These are phyloP conservation scores for Cartodere bifasciata DNA, from an alignment of 2,888 invertebrate species.

Conservation along the genomic window DNA sequence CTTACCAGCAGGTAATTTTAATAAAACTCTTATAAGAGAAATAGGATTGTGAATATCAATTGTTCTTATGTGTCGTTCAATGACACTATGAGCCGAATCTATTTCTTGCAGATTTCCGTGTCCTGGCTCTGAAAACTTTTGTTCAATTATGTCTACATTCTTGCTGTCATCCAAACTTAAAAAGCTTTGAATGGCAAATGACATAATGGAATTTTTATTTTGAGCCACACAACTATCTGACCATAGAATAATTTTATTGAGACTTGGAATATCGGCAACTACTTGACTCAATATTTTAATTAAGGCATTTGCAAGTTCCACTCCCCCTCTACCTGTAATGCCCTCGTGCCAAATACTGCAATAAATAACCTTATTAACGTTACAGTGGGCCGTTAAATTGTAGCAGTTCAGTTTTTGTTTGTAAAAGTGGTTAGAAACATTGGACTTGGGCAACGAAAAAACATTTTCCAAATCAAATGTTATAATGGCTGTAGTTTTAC, in stretches of 20 bases:
- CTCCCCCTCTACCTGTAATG: slow-evolving; percentile 9
- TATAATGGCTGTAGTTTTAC: slow-evolving; percentile 5
- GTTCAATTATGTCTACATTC: slow-evolving; percentile 6
- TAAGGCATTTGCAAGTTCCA: slow-evolving; percentile 11
- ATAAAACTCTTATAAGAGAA: slow-evolving; percentile 9
- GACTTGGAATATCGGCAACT: slow-evolving; percentile 4
- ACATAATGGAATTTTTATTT: slow-evolving; percentile 12
- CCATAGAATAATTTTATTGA: slow-evolving; percentile 12
- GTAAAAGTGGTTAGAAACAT: slow-evolving; percentile 9
- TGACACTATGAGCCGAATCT: slow-evolving; percentile 8
- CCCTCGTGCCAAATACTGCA: slow-evolving; percentile 11
- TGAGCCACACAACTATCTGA: slow-evolving; percentile 14
- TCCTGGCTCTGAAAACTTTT: slow-evolving; percentile 11
- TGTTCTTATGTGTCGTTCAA: slow-evolving; percentile 8
- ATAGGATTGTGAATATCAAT: slow-evolving; percentile 7
- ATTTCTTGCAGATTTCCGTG: slow-evolving; percentile 12
- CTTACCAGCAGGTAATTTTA: slow-evolving; percentile 4
- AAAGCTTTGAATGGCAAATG: slow-evolving; percentile 10
- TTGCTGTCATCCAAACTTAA: not conserved
- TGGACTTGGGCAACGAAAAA: slow-evolving; percentile 7
- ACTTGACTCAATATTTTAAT: slow-evolving; percentile 11
- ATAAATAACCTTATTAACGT: slow-evolving; percentile 8
- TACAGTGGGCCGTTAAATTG: slow-evolving; percentile 10
- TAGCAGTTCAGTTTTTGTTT: slow-evolving; percentile 8
- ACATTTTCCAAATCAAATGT: slow-evolving; percentile 13